Conservation (phyloP, 2,113 vertebrate species). For the Scalopus aquaticus region DNA sequence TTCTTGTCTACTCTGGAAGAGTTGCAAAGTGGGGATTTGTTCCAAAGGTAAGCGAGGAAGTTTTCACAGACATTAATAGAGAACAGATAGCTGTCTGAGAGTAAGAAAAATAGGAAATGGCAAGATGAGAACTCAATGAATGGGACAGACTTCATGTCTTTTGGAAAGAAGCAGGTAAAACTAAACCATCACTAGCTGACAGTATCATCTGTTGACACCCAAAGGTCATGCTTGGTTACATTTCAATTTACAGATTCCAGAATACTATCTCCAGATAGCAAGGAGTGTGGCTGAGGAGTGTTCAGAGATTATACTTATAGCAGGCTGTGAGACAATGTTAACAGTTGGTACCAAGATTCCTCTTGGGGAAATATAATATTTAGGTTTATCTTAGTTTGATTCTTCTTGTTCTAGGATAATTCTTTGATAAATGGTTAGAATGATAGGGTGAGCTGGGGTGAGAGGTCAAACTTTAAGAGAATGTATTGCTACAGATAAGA, state of each 20-base stretch:
- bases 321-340: not conserved
- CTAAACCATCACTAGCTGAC: not conserved
- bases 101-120: not conserved
- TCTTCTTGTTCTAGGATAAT: not conserved
- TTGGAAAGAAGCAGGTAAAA: not conserved
- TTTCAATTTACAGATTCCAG: constrained; percentile 7
- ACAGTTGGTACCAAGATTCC: not conserved
- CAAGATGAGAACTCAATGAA: not conserved
- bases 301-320: constrained; percentile 3
- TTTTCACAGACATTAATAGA: not conserved
- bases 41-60: not conserved
- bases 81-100: not conserved
- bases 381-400: not conserved
- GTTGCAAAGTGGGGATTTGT: not conserved
- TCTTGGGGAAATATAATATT: not conserved
- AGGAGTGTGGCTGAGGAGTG: not conserved
- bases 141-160: not conserved
- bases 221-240: not conserved
- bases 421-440: constrained; percentile 14
- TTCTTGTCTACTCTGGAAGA: not conserved
- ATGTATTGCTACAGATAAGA: not conserved
- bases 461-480: not conserved
- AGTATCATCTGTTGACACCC: not conserved
- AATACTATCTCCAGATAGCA: not conserved
- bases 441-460: not conserved